phyloP scores from a whole-genome alignment of 2,113 vertebrate genomes.

The Todiramphus chloris region DNA sequence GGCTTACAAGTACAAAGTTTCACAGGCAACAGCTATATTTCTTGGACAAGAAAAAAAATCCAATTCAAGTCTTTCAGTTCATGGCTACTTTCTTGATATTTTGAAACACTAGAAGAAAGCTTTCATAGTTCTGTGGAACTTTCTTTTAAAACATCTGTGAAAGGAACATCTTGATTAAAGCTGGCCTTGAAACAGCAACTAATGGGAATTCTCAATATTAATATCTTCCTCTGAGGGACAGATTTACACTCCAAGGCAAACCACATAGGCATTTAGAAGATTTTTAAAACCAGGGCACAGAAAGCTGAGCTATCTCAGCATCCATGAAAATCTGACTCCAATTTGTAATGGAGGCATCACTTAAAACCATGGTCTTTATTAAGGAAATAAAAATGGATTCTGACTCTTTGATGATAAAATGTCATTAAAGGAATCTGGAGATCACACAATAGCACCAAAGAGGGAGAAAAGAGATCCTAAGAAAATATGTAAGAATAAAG shows the following conservation, averaged over 20 bases:
- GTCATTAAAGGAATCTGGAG: not conserved
- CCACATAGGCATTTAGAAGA: conserved; percentile 38
- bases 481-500: not conserved
- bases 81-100: not conserved
- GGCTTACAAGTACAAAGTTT: conserved; percentile 5
- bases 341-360: not conserved
- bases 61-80: not conserved
- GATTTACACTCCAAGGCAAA: conserved; percentile 51
- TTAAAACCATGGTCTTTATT: not conserved
- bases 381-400: conserved; percentile 5
- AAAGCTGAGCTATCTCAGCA: not conserved
- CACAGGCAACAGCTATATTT: not conserved
- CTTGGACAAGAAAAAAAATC: not conserved
- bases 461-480: not conserved
- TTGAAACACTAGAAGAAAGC: not conserved
- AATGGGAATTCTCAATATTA: conserved; percentile 48
- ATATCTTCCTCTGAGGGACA: conserved; percentile 38
- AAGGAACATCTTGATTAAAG: conserved; percentile 39
- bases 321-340: not conserved
- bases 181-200: conserved; percentile 18
- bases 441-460: not conserved
- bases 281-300: conserved; percentile 39
- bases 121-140: not conserved
- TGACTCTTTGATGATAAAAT: not conserved
- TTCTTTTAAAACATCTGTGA: not conserved